These are phyloP conservation scores for Scotopteryx bipunctaria DNA, from an alignment of 2,888 invertebrate species.

Conservation along the genomic window DNA sequence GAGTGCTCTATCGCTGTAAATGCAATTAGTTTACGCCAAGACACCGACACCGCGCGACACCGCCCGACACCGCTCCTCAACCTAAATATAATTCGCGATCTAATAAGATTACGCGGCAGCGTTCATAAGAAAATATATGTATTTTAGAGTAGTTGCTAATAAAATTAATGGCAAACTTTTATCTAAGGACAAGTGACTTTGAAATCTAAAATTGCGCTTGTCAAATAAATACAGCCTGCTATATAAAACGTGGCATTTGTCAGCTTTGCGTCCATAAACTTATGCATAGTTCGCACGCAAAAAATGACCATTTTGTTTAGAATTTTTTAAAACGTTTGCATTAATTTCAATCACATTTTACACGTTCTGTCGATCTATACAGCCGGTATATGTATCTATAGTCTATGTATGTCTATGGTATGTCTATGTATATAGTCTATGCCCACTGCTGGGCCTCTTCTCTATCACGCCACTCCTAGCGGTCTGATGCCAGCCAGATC, in stretches of 20 bases:
- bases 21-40: constrained; percentile 73
- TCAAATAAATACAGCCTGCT: neutral
- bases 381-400: no score
- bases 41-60: constrained; percentile 67
- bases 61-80: constrained; percentile 66
- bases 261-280: neutral
- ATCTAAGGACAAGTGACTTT: constrained; percentile 12
- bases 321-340: no score
- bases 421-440: no score
- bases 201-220: neutral
- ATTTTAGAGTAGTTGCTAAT: constrained; percentile 54
- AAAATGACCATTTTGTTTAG: no score
- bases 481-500: no score
- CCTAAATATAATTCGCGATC: constrained; percentile 74
- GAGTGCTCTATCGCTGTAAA: constrained; percentile 72
- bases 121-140: constrained; percentile 72
- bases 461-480: no score
- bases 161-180: constrained; percentile 48
- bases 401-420: no score
- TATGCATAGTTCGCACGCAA: no score
- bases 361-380: no score
- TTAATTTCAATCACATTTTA: no score
- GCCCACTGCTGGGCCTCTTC: no score
- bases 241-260: neutral
- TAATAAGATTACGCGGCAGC: constrained; percentile 72